Percentiles rank a stretch among this genome's conserved stretches.
Conservation (phyloP, 2,888 invertebrate genomes). For the Crossocerus cetratus region DNA sequence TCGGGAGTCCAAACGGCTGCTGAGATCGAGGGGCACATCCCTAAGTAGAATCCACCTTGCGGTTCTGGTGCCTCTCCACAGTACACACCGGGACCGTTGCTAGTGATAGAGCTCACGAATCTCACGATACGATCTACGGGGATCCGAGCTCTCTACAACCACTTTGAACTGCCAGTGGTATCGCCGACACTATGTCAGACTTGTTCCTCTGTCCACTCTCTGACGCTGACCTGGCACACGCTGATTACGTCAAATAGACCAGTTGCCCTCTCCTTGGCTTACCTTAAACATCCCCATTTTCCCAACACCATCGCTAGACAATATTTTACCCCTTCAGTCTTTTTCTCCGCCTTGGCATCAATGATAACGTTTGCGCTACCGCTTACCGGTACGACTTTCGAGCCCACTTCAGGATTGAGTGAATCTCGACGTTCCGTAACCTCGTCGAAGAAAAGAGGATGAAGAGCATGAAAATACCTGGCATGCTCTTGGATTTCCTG, state of each 20-base stretch:
- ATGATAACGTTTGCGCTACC: too few relatives aligned
- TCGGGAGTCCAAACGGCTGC: slow-evolving; percentile 18
- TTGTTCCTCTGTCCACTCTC: background rate
- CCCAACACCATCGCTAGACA: too few relatives aligned
- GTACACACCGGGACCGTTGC: background rate
- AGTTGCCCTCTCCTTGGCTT: too few relatives aligned
- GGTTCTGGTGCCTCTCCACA: slow-evolving; percentile 19
- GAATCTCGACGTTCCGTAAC: too few relatives aligned
- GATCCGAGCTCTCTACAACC: background rate
- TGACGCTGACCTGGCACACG: background rate
- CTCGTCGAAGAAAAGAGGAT: too few relatives aligned
- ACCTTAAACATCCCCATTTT: too few relatives aligned
- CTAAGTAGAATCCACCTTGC: slow-evolving; percentile 21
- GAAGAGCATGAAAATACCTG: too few relatives aligned
- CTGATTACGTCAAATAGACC: background rate
- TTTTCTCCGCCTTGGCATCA: too few relatives aligned
- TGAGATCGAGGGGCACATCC: slow-evolving; percentile 12
- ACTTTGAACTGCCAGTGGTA: slow-evolving; percentile 12
- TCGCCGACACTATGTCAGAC: background rate
- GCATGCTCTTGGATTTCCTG: too few relatives aligned
- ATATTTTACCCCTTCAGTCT: too few relatives aligned
- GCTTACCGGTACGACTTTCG: too few relatives aligned
- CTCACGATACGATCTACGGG: slow-evolving; percentile 20
- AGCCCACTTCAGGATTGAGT: too few relatives aligned
- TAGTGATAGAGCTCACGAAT: slow-evolving; percentile 5